A percentile compares a stretch with the other conserved stretches of the same genome.
Evolutionary conservation across 2,113 vertebrate genomes (phyloP).

Genomic region (Tachycineta bicolor): DNA sequence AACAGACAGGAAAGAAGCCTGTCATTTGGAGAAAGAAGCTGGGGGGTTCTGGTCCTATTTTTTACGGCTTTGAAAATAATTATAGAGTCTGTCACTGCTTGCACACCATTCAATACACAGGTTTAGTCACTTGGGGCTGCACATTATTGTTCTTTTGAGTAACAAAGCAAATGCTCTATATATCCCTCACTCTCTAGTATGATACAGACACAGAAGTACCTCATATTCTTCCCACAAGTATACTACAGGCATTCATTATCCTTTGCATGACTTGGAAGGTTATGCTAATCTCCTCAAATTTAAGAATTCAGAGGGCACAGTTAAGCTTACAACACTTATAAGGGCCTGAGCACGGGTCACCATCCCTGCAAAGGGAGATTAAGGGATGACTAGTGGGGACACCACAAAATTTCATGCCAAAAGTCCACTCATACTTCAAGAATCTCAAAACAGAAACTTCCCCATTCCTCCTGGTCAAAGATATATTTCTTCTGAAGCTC

Average conservation of each 20-base stretch:
- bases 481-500: background rate
- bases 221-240: accelerated
- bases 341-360: background rate
- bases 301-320: background rate
- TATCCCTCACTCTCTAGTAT: background rate
- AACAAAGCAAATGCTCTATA: background rate
- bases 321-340: background rate
- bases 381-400: background rate
- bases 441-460: background rate
- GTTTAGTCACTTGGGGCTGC: background rate
- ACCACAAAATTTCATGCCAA: background rate
- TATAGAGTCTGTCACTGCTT: background rate
- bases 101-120: background rate
- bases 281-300: background rate
- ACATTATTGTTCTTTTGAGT: background rate
- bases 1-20: background rate
- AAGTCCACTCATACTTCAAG: background rate
- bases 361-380: background rate
- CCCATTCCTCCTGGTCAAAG: background rate
- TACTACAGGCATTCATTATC: background rate
- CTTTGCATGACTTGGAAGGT: background rate
- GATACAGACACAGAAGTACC: background rate
- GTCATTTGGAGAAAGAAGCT: background rate
- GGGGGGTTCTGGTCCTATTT: background rate
- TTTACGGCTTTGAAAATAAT: background rate